Percentiles rank a stretch among this genome's conserved stretches.
Conservation (phyloP, 1,140 invertebrate species). For the Agrilus planipennis region DNA sequence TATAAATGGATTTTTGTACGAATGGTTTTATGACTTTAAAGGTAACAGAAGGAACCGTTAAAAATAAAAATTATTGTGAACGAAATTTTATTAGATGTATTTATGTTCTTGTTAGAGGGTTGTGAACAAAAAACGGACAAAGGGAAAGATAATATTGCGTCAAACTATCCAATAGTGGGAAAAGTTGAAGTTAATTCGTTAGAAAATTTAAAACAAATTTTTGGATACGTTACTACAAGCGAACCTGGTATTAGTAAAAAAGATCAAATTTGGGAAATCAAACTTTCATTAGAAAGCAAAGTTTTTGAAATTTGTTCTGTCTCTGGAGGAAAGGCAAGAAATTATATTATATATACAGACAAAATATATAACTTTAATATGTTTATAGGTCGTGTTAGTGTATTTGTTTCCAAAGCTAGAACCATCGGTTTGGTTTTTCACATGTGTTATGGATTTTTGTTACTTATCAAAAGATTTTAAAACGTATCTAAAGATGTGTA, state of each 20-base stretch:
- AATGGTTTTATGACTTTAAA: background rate
- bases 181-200: constrained; percentile 10
- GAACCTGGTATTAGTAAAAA: constrained; percentile 1
- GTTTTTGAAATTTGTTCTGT: constrained; percentile 7
- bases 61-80: background rate
- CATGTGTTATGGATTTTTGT: constrained; percentile 10
- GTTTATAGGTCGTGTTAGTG: constrained; percentile 11
- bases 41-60: background rate
- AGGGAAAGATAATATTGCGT: background rate
- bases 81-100: background rate
- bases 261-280: background rate
- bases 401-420: constrained; percentile 14
- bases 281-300: constrained; percentile 9
- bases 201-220: constrained; percentile 7
- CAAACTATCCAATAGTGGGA: constrained; percentile 3
- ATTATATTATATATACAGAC: background rate
- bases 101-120: background rate
- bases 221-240: constrained; percentile 1
- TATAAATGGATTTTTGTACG: constrained; percentile 2
- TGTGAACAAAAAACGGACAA: background rate
- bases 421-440: constrained; percentile 14
- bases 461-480: constrained; percentile 15
- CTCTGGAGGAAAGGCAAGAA: background rate
- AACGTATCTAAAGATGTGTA: constrained; percentile 14
- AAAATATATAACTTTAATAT: background rate